phyloP scores from a whole-genome alignment of 2,113 vertebrate species.

The Tupaia tana region DNA sequence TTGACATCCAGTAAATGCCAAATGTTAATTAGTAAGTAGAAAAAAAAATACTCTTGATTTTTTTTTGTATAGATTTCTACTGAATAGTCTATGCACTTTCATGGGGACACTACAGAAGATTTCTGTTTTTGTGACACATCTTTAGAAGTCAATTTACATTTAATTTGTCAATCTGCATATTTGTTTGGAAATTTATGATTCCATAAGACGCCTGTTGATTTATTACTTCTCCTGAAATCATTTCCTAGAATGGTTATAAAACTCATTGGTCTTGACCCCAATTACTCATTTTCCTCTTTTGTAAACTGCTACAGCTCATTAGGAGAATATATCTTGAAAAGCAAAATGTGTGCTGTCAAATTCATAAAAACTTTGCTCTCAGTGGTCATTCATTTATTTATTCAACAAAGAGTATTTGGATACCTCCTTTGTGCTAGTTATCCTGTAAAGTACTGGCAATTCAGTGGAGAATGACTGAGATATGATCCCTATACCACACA shows the following conservation, averaged over 20 bases:
- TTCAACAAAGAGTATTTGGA: not conserved
- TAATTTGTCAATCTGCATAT: not conserved
- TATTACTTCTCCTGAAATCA: not conserved
- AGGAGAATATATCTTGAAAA: conserved; percentile 6
- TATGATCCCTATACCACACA: not conserved
- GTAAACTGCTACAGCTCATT: not conserved
- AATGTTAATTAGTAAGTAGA: conserved; percentile 1
- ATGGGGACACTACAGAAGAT: not conserved
- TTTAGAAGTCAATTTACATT: conserved; percentile 30
- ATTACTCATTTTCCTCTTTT: conserved; percentile 29
- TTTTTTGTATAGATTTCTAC: not conserved
- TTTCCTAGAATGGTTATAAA: not conserved
- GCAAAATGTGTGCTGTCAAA: not conserved
- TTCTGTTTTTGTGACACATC: conserved; percentile 19
- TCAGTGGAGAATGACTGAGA: not conserved
- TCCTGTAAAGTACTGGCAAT: not conserved
- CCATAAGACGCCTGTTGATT: not conserved
- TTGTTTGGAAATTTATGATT: conserved; percentile 29
- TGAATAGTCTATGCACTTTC: conserved; percentile 5
- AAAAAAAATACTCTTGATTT: not conserved
- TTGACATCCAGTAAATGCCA: not conserved
- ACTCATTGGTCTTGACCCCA: conserved; percentile 1
- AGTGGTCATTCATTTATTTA: not conserved
- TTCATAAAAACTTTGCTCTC: not conserved
- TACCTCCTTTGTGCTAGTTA: not conserved